Evolutionary conservation across 2,113 vertebrate genomes (phyloP).

Genomic region (Setophaga kirtlandii): DNA sequence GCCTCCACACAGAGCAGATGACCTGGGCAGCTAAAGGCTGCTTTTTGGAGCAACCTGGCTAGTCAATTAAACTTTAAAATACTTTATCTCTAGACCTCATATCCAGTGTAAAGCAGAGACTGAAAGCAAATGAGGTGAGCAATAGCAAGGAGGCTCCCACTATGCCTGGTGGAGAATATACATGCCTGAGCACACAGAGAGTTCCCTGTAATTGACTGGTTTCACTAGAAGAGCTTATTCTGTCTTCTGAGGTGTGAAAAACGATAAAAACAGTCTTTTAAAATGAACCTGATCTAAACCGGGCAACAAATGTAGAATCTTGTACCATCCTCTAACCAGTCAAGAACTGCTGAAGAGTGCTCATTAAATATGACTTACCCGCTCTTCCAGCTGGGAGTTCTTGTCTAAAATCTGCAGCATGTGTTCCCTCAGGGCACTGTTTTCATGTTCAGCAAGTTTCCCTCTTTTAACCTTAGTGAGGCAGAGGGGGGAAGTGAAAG

Average conservation of each 20-base stretch:
- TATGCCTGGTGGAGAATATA: background rate
- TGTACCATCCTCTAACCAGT: background rate
- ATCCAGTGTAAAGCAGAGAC: background rate
- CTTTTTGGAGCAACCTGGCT: background rate
- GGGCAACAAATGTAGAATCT: background rate
- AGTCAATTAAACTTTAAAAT: background rate
- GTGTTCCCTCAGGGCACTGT: constrained; percentile 78
- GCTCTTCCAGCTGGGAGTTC: constrained; percentile 80
- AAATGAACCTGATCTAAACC: background rate
- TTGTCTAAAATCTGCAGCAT: constrained; percentile 84
- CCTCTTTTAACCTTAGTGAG: constrained; percentile 78
- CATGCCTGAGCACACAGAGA: background rate
- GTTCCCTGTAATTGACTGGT: background rate
- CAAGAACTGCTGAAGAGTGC: background rate
- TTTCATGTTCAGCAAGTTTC: constrained; percentile 79
- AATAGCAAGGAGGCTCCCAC: background rate
- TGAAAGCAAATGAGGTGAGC: background rate
- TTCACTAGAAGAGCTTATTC: background rate
- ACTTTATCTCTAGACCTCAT: background rate
- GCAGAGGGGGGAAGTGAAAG: background rate
- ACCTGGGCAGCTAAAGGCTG: background rate
- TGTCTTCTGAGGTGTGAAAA: background rate
- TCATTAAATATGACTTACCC: constrained; percentile 65
- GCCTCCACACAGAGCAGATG: background rate
- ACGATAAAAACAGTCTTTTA: background rate